Evolutionary conservation across 2,888 invertebrate species (phyloP), one percentile per base, ranked within the genome.

Genomic region (Dysmachus trigonus): DNA sequence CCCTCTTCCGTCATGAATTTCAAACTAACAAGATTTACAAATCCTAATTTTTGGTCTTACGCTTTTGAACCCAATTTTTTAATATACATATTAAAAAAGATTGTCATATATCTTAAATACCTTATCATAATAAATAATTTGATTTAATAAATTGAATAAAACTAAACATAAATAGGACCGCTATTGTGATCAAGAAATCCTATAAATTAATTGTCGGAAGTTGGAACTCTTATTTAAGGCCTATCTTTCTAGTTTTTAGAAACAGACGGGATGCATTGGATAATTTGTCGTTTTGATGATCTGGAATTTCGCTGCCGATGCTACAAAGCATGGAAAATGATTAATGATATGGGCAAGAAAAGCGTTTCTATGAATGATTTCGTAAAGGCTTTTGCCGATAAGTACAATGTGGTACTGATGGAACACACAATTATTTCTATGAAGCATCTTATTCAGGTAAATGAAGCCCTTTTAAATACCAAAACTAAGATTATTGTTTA

Each of bases 401-500:
- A 90, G 85, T 89, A 90, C 73, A 90, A 90, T 31, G 89, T 88
- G 27, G 89, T 89, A 7, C 85, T 91, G 0, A 89, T 88, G 1
- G 91, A 91, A 33, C 89, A 90, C 5, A 88, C 88, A 1, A 87
- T 92, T n/a, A 87, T 87, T 51, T 90, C 91, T 35, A 92, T 92
- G 92, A 91, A 91, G 30, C 92, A 92, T 87, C 90, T 89, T 18
- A 89, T 92, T 81, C 90, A 92, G 89, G 92, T 91, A 88, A 85
- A n/a, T 3, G 15, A 30, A 8, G 35, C 3, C 22, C 18, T 74
- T 76, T 3, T n/a, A 18, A 33, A 76, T 41, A 15, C 13, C 10
- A 71, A 0, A 33, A 74, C 3, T n/a, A n/a, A n/a, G n/a, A n/a
- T n/a, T n/a, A n/a, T n/a, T n/a, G n/a, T n/a, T n/a, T n/a, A n/a